A percentile compares a stretch with the other conserved stretches of the same genome.
These are phyloP conservation scores for Leptothorax acervorum DNA, from an alignment of 2,888 invertebrate genomes.

Conservation along the genomic window DNA sequence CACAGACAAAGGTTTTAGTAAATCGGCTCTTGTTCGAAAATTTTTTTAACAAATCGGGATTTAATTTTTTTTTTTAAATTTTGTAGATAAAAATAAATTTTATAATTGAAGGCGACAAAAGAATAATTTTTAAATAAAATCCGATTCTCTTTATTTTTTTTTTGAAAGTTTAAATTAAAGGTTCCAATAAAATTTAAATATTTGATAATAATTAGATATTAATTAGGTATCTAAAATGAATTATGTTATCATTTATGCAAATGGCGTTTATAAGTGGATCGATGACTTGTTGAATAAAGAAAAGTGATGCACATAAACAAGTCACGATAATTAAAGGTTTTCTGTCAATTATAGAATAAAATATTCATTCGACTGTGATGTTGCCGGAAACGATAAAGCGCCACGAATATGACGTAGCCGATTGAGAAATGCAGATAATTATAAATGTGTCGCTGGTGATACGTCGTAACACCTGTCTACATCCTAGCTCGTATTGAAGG, in stretches of 20 bases:
- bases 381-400: background rate
- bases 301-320: background rate
- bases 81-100: background rate
- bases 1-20: background rate
- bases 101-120: background rate
- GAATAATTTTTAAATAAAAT: background rate
- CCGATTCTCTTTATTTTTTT: background rate
- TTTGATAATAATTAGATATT: background rate
- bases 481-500: background rate
- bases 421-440: background rate
- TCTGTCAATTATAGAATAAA: constrained; percentile 23
- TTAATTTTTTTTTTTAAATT: background rate
- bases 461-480: background rate
- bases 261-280: background rate
- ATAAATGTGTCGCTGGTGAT: background rate
- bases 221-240: no score
- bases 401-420: background rate
- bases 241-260: background rate
- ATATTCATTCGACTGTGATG: constrained; percentile 15
- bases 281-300: background rate
- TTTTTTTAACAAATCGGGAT: background rate
- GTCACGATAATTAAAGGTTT: constrained; percentile 8
- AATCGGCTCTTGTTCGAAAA: background rate
- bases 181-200: background rate
- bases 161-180: background rate